Evolutionary conservation across 1,140 invertebrate genomes (phyloP), one percentile per base, ranked within the genome.

Genomic region (Palaemon carinicauda): DNA sequence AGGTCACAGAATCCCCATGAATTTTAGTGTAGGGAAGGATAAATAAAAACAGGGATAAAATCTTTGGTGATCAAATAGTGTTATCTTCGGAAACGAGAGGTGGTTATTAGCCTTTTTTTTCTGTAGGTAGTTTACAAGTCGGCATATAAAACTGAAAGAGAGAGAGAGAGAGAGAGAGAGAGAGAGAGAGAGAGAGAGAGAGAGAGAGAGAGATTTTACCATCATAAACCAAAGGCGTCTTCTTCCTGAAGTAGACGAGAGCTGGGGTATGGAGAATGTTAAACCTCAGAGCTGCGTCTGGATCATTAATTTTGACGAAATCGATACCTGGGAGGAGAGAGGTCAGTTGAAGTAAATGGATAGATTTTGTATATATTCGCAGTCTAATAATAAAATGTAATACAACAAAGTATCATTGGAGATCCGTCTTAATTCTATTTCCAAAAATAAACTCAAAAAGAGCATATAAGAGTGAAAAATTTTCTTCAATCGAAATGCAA

Each of bases 291-390:
- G 96, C 96, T 3, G 96, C 95, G 89, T 96, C 95, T 0, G 94
- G 92, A 90, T 96, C 96, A n/a, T 95, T 95, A 71, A 98, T 96
- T 91, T 98, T 98, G 0, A 98, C 97, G 92, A 98, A 98, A 91
- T 98, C 97, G 90, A 98, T 98, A 50, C 93, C 92, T 93, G 85
- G 78, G 78, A 65, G 50, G 15, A 80, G 80, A 27, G 60, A 50
- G 60, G 24, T 74, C 17, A 33, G 27, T 12, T 80, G 31, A 29
- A 29, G 21, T 5, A 14, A 4, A 56, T 15, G 31, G 53, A 10
- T 4, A 1, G 15, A 27, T 54, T 29, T 19, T 31, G 9, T 3
- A 14, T 41, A n/a, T 2, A 1, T 29, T 21, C 21, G n/a, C n/a
- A 85, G n/a, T 50, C 41, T 41, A 9, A n/a, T n/a, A n/a, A n/a